Percentiles rank a stretch among this genome's conserved stretches.
phyloP scores from a whole-genome alignment of 2,113 vertebrate species.

The Eulacestoma nigropectus region DNA sequence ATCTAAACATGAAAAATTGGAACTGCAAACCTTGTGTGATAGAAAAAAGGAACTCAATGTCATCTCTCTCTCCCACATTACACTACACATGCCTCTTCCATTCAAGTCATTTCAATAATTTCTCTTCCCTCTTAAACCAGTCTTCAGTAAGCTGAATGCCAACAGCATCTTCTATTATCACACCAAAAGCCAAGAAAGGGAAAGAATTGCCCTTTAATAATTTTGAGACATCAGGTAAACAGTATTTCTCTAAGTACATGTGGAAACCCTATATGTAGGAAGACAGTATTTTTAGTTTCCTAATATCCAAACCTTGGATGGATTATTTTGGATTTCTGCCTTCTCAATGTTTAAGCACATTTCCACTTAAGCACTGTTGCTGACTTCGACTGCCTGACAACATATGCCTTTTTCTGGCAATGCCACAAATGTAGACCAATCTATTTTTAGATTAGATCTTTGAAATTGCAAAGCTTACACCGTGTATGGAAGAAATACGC shows the following conservation, averaged over 20 bases:
- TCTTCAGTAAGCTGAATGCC: not conserved
- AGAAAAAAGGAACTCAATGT: not conserved
- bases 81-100: not conserved
- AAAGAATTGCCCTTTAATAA: not conserved
- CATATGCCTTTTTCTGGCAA: constrained; percentile 64
- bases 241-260: not conserved
- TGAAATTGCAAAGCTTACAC: not conserved
- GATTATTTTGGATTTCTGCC: constrained; percentile 52
- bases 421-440: constrained; percentile 32
- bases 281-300: not conserved
- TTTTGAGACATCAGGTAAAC: not conserved
- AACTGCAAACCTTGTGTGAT: not conserved
- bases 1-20: not conserved
- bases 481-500: not conserved
- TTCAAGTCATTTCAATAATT: not conserved
- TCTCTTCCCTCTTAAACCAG: not conserved
- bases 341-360: constrained; percentile 4
- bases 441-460: constrained; percentile 46
- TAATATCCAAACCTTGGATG: not conserved
- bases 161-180: not conserved
- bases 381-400: constrained; percentile 52
- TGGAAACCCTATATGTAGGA: not conserved
- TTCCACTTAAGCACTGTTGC: constrained; percentile 35
- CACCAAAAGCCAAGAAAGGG: not conserved
- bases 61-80: not conserved